A percentile compares a stretch with the other conserved stretches of the same genome.
phyloP scores from a whole-genome alignment of 2,113 vertebrate species.

The Callorhinus ursinus region DNA sequence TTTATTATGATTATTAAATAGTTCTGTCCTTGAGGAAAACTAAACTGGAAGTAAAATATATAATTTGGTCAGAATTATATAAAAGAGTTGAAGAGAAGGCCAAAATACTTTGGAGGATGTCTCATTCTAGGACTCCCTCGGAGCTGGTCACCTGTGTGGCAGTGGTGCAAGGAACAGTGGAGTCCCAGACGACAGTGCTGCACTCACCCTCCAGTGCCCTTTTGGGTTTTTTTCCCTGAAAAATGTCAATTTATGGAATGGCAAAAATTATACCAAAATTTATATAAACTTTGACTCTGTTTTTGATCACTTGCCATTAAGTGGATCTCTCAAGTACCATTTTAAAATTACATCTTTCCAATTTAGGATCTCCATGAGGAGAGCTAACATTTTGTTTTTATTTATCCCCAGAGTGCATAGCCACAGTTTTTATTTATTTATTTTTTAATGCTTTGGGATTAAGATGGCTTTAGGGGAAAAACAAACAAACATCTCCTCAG shows the following conservation, averaged over 20 bases:
- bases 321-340: constrained; percentile 34
- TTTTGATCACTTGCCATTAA: not conserved
- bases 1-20: constrained; percentile 43
- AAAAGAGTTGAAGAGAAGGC: not conserved
- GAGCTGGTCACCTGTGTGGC: not conserved
- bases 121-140: not conserved
- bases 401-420: not conserved
- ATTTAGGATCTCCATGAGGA: not conserved
- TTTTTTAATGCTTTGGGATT: not conserved
- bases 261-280: not conserved
- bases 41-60: not conserved
- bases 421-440: not conserved
- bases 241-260: not conserved
- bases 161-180: not conserved
- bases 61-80: not conserved
- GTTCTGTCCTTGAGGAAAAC: constrained; percentile 10
- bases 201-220: not conserved
- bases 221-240: not conserved
- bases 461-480: not conserved
- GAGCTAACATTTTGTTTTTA: not conserved
- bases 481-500: not conserved
- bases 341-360: not conserved
- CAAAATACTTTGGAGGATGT: not conserved
- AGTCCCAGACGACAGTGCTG: not conserved
- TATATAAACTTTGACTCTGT: not conserved